Percentiles rank a stretch among this genome's conserved stretches.
Evolutionary conservation across 1,140 invertebrate genomes (phyloP).

Genomic region (Ips typographus): DNA sequence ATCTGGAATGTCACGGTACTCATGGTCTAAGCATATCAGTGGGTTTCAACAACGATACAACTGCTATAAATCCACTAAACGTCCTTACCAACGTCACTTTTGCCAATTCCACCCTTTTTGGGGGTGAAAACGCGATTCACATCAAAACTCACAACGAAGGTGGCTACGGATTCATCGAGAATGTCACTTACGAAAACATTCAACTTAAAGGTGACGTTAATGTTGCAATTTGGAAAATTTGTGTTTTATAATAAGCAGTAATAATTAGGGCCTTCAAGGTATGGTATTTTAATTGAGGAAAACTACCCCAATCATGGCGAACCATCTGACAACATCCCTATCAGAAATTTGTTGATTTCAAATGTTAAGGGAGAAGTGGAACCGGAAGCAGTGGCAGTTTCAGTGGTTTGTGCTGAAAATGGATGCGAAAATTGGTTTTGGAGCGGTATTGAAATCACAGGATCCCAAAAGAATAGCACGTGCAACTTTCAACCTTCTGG

Average conservation of each 20-base stretch:
- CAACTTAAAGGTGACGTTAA: conserved; percentile 20
- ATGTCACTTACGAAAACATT: conserved; percentile 34
- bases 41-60: conserved; percentile 14
- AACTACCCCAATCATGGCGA: conserved; percentile 13
- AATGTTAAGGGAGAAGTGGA: conserved; percentile 15
- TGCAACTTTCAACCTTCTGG: conserved; percentile 12
- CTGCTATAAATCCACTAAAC: not conserved
- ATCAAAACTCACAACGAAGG: conserved; percentile 32
- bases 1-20: conserved; percentile 26
- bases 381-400: conserved; percentile 1
- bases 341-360: conserved; percentile 2
- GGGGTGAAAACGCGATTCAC: conserved; percentile 30
- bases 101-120: conserved; percentile 18
- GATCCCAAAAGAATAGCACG: conserved; percentile 8
- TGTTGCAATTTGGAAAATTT: not conserved
- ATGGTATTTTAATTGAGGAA: conserved; percentile 23
- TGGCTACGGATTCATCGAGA: conserved; percentile 22
- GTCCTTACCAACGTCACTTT: conserved; percentile 23
- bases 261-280: conserved; percentile 9
- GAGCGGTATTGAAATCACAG: conserved; percentile 8
- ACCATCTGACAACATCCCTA: conserved; percentile 18
- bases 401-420: conserved; percentile 17
- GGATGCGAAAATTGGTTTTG: conserved; percentile 17
- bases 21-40: conserved; percentile 35
- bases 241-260: not conserved